Base-by-base conservation (phyloP, 2,888 invertebrate genomes). In the Drosophila phalerata region DNA sequence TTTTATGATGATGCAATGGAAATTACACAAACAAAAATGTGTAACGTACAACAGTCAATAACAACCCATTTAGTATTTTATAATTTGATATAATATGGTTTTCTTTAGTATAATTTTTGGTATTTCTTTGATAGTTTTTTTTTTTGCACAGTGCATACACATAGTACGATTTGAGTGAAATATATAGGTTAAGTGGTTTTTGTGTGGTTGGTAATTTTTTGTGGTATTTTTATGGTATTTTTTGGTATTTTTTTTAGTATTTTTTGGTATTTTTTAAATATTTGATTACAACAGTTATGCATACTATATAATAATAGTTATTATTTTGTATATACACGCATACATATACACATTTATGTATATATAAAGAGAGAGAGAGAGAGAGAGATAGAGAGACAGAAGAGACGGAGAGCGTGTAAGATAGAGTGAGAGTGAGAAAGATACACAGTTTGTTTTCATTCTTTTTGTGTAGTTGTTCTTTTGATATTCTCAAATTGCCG, bases 71-170 rank as follows among this genome's bases (percentile, higher is more conserved):
- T 40, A 61, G 43, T 68, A 61, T 78, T 64, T 48, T 49, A 32
- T 48, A n/a, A 22, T 19, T 32, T 19, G 15, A 30, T 42, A 42
- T 60, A 28, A 25, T 43, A 38, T 45, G 37, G 11, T 15, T n/a
- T 52, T n/a, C 30, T 34, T 66, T 11, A 30, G 38, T 30, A 34
- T 10, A 37, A 30, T 30, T 9, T 30, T 68, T 40, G 34, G 28
- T 55, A 47, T 58, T 55, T 71, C 42, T 43, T 30, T 22, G 10
- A 42, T 42, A 42, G 25, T 43, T 28, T 34, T 22, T 17, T 22
- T 60, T 57, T 73, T 76, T 76, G 75, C 75, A 76, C 79, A 78
- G 75, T 76, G 75, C 75, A 78, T 60, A 78, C 78, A 79, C 69
- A 73, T 47, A 57, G 69, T 63, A 58, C 58, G 62, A 72, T 60